These are phyloP conservation scores for Zaprionus ornatus DNA, from an alignment of 1,140 invertebrate genomes.

Conservation along the genomic window DNA sequence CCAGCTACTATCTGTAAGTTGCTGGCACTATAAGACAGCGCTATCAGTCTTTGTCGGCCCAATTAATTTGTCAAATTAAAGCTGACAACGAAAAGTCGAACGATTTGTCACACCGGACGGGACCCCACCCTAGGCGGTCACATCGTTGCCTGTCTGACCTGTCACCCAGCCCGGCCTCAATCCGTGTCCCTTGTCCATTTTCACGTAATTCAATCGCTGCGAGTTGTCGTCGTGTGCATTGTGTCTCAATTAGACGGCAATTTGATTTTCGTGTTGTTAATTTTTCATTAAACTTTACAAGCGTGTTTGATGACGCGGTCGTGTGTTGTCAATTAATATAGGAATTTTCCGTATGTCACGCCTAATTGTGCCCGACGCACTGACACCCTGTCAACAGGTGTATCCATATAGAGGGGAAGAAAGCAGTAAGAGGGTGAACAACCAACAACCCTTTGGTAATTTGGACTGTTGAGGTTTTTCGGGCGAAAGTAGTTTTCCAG, in stretches of 20 bases:
- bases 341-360: constrained; percentile 57
- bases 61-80: constrained; percentile 80
- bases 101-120: constrained; percentile 74
- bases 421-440: neutral
- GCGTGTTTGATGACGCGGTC: constrained; percentile 45
- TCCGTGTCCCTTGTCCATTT: constrained; percentile 57
- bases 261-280: constrained; percentile 79
- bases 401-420: neutral
- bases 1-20: neutral
- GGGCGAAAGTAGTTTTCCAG: constrained; percentile 26
- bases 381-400: constrained; percentile 64
- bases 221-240: constrained; percentile 39
- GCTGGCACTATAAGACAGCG: neutral
- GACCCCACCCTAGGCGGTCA: neutral
- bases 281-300: constrained; percentile 76
- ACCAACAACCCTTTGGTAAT: constrained; percentile 27
- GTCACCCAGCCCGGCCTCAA: constrained; percentile 19
- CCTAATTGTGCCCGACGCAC: constrained; percentile 35
- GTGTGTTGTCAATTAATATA: constrained; percentile 75
- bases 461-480: neutral
- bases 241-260: constrained; percentile 79
- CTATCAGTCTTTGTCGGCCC: constrained; percentile 16
- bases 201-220: constrained; percentile 70
- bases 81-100: constrained; percentile 61
- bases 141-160: constrained; percentile 9